Percentiles rank a stretch among this genome's conserved stretches.
These are phyloP conservation scores for Nyctereutes procyonoides DNA, from an alignment of 2,113 vertebrate genomes.

Conservation along the genomic window DNA sequence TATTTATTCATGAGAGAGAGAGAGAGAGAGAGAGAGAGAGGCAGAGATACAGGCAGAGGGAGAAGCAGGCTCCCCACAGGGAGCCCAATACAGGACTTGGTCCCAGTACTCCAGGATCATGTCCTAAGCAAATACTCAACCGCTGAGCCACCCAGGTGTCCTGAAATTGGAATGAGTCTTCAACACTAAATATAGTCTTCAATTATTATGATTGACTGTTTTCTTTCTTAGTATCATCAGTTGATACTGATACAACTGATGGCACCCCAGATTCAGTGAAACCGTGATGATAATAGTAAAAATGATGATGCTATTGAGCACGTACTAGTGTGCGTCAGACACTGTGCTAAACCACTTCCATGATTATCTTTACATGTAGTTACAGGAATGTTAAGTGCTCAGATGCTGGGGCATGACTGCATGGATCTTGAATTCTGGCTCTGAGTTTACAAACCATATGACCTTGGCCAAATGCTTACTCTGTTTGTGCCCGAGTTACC, in stretches of 20 bases:
- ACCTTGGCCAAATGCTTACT: slow-evolving; percentile 24
- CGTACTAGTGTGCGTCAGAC: not conserved
- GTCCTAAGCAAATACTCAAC: too few relatives aligned
- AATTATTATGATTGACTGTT: slow-evolving; percentile 19
- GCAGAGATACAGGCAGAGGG: too few relatives aligned
- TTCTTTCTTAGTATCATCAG: slow-evolving; percentile 33
- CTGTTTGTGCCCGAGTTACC: not conserved
- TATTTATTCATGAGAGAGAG: too few relatives aligned
- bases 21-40: too few relatives aligned
- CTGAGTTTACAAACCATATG: not conserved
- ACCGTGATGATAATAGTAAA: slow-evolving; percentile 10
- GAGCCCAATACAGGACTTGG: too few relatives aligned
- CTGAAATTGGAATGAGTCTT: slow-evolving; percentile 4
- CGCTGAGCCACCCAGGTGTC: too few relatives aligned
- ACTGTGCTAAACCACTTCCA: not conserved
- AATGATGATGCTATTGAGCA: not conserved
- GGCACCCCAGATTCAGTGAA: slow-evolving; percentile 14
- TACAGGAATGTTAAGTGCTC: not conserved
- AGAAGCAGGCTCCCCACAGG: too few relatives aligned
- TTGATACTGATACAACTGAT: too few relatives aligned
- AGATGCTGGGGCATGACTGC: not conserved
- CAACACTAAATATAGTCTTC: slow-evolving; percentile 33
- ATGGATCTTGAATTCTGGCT: slow-evolving; percentile 52
- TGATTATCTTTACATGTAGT: slow-evolving; percentile 35
- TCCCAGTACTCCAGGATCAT: too few relatives aligned